Conservation (phyloP, 2,113 vertebrate species). For the Poicephalus meyeri region DNA sequence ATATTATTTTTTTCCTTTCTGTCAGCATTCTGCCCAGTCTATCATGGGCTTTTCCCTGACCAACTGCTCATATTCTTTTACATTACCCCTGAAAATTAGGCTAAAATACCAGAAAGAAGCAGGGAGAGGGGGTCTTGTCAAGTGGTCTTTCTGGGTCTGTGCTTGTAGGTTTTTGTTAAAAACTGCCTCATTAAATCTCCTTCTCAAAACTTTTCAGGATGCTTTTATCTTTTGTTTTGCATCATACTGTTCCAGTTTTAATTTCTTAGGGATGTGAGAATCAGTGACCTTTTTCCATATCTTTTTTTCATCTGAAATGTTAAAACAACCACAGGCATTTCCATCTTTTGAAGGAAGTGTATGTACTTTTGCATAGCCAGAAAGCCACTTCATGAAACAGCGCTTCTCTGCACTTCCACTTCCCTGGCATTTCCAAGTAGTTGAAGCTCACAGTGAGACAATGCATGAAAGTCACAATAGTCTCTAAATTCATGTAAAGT, state of each 20-base stretch:
- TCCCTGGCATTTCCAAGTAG: not conserved
- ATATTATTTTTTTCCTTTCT: not conserved
- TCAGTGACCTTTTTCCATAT: not conserved
- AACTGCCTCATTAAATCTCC: not conserved
- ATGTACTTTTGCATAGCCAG: not conserved
- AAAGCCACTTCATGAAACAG: not conserved
- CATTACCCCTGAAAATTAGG: not conserved
- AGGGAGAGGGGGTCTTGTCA: not conserved
- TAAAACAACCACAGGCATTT: not conserved
- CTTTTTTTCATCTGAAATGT: not conserved
- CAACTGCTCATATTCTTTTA: not conserved
- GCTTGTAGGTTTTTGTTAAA: not conserved
- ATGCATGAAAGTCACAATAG: fast-evolving
- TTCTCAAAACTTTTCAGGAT: not conserved
- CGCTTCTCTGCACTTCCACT: not conserved
- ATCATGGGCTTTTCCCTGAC: not conserved
- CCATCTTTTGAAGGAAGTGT: not conserved
- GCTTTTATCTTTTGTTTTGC: not conserved
- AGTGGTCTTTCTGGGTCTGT: not conserved
- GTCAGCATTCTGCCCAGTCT: not conserved
- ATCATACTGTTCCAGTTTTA: not conserved
- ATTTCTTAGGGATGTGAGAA: not conserved
- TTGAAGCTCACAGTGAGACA: not conserved
- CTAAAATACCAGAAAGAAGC: not conserved
- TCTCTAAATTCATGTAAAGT: not conserved